Base-by-base conservation (phyloP, 2,113 vertebrate species). In the Potamarius usumacintae region DNA sequence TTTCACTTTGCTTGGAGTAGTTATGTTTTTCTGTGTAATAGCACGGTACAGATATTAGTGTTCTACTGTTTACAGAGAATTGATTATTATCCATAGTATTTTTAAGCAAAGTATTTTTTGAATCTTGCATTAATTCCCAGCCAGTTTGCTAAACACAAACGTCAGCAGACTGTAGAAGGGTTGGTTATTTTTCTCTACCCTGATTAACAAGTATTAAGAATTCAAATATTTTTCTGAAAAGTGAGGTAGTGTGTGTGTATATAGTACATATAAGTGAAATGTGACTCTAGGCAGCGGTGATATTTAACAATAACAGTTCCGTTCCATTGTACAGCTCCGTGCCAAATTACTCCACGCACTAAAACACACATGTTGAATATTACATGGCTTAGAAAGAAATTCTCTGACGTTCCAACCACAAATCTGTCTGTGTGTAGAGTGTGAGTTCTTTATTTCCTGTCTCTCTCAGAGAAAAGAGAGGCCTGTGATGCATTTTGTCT, bases 31-130 rank as follows among this genome's bases (percentile, higher is more conserved):
- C 30, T 53, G 27, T n/a, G 15, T 34, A 25, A 25, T 65, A 57
- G 78, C 48, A 50, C 42, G 4, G 48, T 90, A 88, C 85, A 83
- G 80, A 57, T 84, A 63, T 53, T 55, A 62, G 72, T 48, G 72
- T 86, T 81, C 27, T 67, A 72, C 48, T 79, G 86, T 90, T 90
- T 90, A 88, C 77, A 86, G 60, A 89, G 58, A 87, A 34, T 67
- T 8, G 72, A 84, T 84, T 81, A 25, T 83, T 50, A 85, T 69
- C 27, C 34, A 83, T 62, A 86, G 55, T 80, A 87, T 81, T 83
- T 76, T 79, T 57, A 71, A n/a, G 83, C 60, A 63, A 76, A 71
- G 55, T 88, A 84, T 83, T 87, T 87, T 77, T 90, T 86, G 14
- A 82, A 85, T 25, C 50, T 20, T 71, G 57, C 20, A 42, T 80